Evolutionary conservation across 2,113 vertebrate species (phyloP).

Genomic region (Electrona antarctica): DNA sequence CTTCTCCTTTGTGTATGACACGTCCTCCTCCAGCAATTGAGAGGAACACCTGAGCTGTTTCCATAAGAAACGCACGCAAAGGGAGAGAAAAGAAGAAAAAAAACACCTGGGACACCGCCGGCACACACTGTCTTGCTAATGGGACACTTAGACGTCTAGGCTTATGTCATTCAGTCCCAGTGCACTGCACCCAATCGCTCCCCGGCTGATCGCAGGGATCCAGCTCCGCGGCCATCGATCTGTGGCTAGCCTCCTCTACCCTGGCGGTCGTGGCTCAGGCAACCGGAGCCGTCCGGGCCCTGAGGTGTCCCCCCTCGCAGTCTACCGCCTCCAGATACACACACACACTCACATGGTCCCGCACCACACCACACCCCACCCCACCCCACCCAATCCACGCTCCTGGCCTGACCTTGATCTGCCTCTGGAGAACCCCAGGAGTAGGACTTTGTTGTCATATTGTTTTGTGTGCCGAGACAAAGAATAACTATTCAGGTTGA

Average conservation of each 20-base stretch:
- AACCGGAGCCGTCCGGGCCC: slow-evolving; percentile 77
- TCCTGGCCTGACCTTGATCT: slow-evolving; percentile 77
- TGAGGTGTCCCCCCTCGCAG: slow-evolving; percentile 75
- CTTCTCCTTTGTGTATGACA: no score
- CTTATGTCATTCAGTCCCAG: slow-evolving; percentile 78
- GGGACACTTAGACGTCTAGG: slow-evolving; percentile 83
- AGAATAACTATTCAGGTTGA: slow-evolving; percentile 21
- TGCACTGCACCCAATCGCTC: slow-evolving; percentile 75
- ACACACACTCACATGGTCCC: slow-evolving; percentile 33
- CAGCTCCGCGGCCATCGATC: slow-evolving; percentile 79
- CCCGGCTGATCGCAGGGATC: slow-evolving; percentile 67
- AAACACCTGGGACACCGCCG: slow-evolving; percentile 38
- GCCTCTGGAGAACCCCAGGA: slow-evolving; percentile 53
- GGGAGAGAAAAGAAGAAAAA: slow-evolving; percentile 30
- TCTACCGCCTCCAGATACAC: slow-evolving; percentile 61
- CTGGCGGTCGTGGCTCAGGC: slow-evolving; percentile 72
- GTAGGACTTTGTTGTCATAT: slow-evolving; percentile 40
- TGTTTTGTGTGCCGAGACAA: slow-evolving; percentile 33
- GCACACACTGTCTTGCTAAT: slow-evolving; percentile 77
- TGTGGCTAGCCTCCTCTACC: slow-evolving; percentile 78
- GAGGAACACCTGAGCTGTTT: slow-evolving; percentile 72
- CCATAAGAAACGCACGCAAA: slow-evolving; percentile 52
- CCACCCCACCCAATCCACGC: slow-evolving; percentile 27
- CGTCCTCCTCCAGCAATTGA: slow-evolving; percentile 49
- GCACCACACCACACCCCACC: not conserved